Evolutionary conservation across 2,888 invertebrate genomes (phyloP).

Genomic region (Tachystola acroxantha): DNA sequence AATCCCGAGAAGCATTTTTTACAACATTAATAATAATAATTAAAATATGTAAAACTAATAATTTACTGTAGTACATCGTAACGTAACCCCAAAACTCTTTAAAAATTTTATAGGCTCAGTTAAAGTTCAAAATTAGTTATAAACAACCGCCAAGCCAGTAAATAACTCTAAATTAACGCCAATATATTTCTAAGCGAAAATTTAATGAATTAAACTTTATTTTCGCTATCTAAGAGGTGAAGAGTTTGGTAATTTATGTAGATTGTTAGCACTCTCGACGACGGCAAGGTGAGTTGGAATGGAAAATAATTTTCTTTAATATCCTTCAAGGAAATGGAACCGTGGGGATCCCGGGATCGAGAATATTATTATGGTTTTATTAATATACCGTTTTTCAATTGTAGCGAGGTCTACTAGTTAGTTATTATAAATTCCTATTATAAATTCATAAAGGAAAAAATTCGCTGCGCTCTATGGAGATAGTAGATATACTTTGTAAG

Average conservation of each 20-base stretch:
- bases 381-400: constrained; percentile 2
- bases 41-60: too few species aligned
- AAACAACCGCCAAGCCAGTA: constrained; percentile 14
- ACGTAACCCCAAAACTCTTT: not conserved
- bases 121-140: not conserved
- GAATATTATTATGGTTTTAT: constrained; percentile 1
- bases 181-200: constrained; percentile 32
- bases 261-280: constrained; percentile 42
- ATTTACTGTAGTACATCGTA: too few species aligned
- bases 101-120: not conserved
- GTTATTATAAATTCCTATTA: too few species aligned
- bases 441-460: too few species aligned
- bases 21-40: too few species aligned
- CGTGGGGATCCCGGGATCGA: not conserved
- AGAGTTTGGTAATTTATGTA: constrained; percentile 15
- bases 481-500: too few species aligned
- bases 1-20: too few species aligned
- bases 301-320: constrained; percentile 61
- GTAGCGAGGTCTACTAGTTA: too few species aligned
- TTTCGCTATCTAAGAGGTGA: constrained; percentile 34
- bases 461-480: too few species aligned
- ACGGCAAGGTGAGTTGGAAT: constrained; percentile 38
- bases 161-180: constrained; percentile 32
- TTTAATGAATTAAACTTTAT: constrained; percentile 46
- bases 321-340: constrained; percentile 44